phyloP scores from a whole-genome alignment of 1,140 invertebrate genomes.

The Psix sp. region DNA sequence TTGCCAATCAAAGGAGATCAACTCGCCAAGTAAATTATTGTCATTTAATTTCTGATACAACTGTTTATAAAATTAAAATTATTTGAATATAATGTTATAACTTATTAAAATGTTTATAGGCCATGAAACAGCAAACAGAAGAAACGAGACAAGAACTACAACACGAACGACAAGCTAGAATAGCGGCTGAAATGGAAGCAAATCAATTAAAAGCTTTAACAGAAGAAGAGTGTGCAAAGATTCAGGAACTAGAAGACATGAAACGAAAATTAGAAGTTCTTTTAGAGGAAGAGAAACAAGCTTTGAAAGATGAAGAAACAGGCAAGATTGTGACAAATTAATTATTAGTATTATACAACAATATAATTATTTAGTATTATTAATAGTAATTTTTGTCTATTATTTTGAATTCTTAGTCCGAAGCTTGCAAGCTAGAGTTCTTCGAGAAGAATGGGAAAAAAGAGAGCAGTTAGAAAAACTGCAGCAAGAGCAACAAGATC shows the following conservation, averaged over 20 bases:
- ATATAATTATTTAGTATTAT: conserved; percentile 13
- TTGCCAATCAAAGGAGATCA: conserved; percentile 78
- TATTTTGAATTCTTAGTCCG: conserved; percentile 59
- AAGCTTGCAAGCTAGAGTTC: conserved; percentile 78
- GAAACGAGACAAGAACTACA: conserved; percentile 79
- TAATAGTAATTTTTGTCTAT: conserved; percentile 11
- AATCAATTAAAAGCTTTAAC: conserved; percentile 82
- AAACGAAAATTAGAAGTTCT: conserved; percentile 82
- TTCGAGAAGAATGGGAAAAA: conserved; percentile 90
- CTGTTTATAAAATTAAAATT: conserved; percentile 1
- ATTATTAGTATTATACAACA: conserved; percentile 4
- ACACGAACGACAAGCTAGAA: conserved; percentile 81
- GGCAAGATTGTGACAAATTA: conserved; percentile 64
- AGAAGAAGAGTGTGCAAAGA: conserved; percentile 83
- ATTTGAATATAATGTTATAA: no score
- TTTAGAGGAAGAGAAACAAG: conserved; percentile 87
- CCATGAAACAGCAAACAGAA: conserved; percentile 78
- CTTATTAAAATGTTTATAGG: no score
- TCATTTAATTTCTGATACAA: conserved; percentile 1
- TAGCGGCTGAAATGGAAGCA: conserved; percentile 82
- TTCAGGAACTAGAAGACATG: conserved; percentile 84
- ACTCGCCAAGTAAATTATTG: conserved; percentile 78
- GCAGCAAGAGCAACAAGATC: conserved; percentile 84
- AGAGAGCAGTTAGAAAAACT: conserved; percentile 86
- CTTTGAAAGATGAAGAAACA: conserved; percentile 90